Evolutionary conservation across 1,140 invertebrate genomes (phyloP), one percentile per base, ranked within the genome.

Genomic region (Aphelinus certus): DNA sequence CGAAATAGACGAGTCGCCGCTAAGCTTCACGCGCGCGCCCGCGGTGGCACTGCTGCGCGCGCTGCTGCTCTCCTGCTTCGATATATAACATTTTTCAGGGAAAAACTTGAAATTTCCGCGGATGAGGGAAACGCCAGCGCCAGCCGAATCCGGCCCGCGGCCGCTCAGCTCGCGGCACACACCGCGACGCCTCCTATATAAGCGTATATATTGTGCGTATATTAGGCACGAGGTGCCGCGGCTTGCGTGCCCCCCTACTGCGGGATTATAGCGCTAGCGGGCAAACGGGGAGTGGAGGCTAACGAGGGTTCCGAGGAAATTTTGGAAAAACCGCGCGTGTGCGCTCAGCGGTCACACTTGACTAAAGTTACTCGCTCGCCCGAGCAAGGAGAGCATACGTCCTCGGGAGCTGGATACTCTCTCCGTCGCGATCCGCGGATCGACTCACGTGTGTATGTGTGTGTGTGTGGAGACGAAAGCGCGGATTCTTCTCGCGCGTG

Each of bases 41-140:
- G 26, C 26, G 26, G 26, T 26, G 26, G 26, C 26, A 26, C 26
- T 80, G 82, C 84, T 84, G 82, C 82, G 77, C 77, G 75, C 80
- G 69, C 72, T 86, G 80, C 84, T 86, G 83, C 77, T 86, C 83
- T 86, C 84, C 84, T 86, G 84, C 79, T 86, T 85, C 84, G 81
- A 86, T 86, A 86, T 86, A 85, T 86, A 86, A 86, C 84, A 86
- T 84, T 86, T 86, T 86, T 86, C 84, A 86, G 83, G 83, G 83
- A 86, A 86, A 86, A 86, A 84, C 84, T 81, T 82, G 83, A 84
- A 86, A 86, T 85, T 85, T 84, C 79, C 79, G 81, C 80, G 79
- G 79, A 81, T 84, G 81, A 82, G 79, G 81, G 83, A 84, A 84
- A 84, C 82, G 49, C 7, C 26, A 68, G 42, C 42, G 7, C 1